Percentiles rank a stretch among this genome's conserved stretches.
These are phyloP conservation scores for Amphiura filiformis DNA, from an alignment of 35 echinoderm and acorn worm species.

Conservation along the genomic window DNA sequence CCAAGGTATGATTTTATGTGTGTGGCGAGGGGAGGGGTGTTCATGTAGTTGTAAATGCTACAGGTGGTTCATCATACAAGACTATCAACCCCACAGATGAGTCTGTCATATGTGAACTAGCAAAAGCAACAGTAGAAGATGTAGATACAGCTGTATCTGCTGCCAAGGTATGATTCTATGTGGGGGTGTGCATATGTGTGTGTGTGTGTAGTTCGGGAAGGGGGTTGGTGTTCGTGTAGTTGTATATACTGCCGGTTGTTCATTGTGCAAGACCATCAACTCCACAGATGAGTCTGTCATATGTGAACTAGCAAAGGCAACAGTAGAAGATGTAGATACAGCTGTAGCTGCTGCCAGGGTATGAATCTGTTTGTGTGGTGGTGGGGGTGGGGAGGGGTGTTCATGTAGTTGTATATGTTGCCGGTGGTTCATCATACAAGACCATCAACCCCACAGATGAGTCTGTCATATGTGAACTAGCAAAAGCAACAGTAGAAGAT, in stretches of 20 bases:
- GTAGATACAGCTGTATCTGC: slow-evolving; percentile 72
- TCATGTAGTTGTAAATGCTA: slow-evolving; percentile 84
- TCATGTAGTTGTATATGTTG: slow-evolving; percentile 85
- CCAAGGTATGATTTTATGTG: slow-evolving; percentile 71
- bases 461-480: slow-evolving; percentile 88
- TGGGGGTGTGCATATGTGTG: too few relatives aligned
- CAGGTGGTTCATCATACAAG: slow-evolving; percentile 71
- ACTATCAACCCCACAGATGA: slow-evolving; percentile 94
- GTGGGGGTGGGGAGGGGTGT: too few relatives aligned
- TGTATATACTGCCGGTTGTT: slow-evolving; percentile 73
- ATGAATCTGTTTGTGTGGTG: too few relatives aligned
- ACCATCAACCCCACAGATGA: slow-evolving; percentile 95
- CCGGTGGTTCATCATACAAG: slow-evolving; percentile 71
- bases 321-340: slow-evolving; percentile 59
- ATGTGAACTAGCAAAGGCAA: slow-evolving; percentile 87
- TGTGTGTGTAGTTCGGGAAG: too few relatives aligned
- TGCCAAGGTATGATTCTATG: slow-evolving; percentile 72
- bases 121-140: slow-evolving; percentile 79
- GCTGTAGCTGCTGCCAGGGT: too few relatives aligned
- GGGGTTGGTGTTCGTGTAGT: slow-evolving; percentile 42
- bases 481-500: slow-evolving; percentile 79
- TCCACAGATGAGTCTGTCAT: slow-evolving; percentile 91
- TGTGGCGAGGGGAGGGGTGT: too few relatives aligned
- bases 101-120: slow-evolving; percentile 88
- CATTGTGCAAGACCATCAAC: slow-evolving; percentile 85